A percentile compares a stretch with the other conserved stretches of the same genome.
Evolutionary conservation across 2,888 invertebrate genomes (phyloP).

Genomic region (Agonopterix subpropinquella): DNA sequence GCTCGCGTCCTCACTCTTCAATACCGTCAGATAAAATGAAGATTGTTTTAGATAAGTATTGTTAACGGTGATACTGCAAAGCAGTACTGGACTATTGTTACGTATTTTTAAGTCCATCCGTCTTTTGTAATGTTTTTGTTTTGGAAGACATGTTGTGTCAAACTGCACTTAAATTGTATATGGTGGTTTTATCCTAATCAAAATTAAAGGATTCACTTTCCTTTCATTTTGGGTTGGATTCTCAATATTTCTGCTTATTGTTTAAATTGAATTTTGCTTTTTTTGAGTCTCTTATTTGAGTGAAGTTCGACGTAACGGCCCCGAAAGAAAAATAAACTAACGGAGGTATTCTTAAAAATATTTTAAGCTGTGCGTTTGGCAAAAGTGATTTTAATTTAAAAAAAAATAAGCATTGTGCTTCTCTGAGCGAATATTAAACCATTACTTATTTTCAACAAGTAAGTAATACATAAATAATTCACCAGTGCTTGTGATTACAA

Average conservation of each 20-base stretch:
- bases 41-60: conserved; percentile 58
- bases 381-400: conserved; percentile 10
- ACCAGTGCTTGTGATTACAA: neutral
- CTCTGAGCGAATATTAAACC: neutral
- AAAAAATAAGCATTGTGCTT: conserved; percentile 1
- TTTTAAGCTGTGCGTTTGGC: conserved; percentile 20
- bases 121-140: conserved; percentile 38
- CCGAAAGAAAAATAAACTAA: conserved; percentile 8
- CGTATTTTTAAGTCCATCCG: conserved; percentile 69
- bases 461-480: neutral
- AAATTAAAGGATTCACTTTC: conserved; percentile 24
- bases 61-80: conserved; percentile 67
- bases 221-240: conserved; percentile 27
- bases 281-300: conserved; percentile 51
- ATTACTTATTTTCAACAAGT: neutral
- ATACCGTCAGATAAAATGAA: conserved; percentile 71
- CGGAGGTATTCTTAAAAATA: neutral
- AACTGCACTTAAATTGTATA: conserved; percentile 73
- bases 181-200: conserved; percentile 55
- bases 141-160: conserved; percentile 67
- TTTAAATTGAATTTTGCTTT: conserved; percentile 45
- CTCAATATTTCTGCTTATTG: conserved; percentile 42
- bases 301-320: conserved; percentile 72
- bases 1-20: conserved; percentile 69
- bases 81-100: conserved; percentile 71